Evolutionary conservation across 2,888 invertebrate species (phyloP), one percentile per base, ranked within the genome.

Genomic region (Drosophila tripunctata): DNA sequence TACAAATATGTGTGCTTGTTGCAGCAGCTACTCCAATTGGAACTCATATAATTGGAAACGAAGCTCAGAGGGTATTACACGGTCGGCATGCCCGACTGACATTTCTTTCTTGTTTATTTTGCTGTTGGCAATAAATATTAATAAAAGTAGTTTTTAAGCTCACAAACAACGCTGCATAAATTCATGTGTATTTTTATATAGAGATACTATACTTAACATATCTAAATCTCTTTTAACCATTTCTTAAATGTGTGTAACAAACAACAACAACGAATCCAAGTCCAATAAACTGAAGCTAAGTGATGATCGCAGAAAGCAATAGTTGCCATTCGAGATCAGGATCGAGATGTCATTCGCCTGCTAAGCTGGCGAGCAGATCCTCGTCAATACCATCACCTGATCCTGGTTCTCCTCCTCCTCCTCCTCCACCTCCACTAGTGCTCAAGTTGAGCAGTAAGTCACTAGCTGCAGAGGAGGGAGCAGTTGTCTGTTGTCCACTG

Each of bases 291-390:
- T 33, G 12, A 12, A 66, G 33, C 69, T 55, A 70, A 27, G 30
- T 41, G 40, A 38, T 8, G 10, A 44, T 63, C 43, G n/a, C 22
- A 17, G 54, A 38, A 15, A 47, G 31, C 15, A 27, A 10, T 21
- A 57, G n/a, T 40, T 17, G 15, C 31, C 41, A 4, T 27, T 7
- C n/a, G 4, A 5, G 12, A 45, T 38, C 10, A 3, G 3, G 12
- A 45, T 38, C 10, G 6, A 40, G 17, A 22, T 61, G 84, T 89
- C 81, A 86, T 84, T 86, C 88, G 48, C 85, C 89, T 45, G 85
- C 78, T 65, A 87, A 57, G 43, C 87, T 83, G 52, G 88, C 81
- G 19, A 88, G 57, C 19, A 83, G 64, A 17, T 84, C 78, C 58
- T 86, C 88, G 51, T 89, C 89, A 10, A 84, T 69, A 22, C 72